Base-by-base conservation (phyloP, 2,888 invertebrate species). In the Lycaena phlaeas region DNA sequence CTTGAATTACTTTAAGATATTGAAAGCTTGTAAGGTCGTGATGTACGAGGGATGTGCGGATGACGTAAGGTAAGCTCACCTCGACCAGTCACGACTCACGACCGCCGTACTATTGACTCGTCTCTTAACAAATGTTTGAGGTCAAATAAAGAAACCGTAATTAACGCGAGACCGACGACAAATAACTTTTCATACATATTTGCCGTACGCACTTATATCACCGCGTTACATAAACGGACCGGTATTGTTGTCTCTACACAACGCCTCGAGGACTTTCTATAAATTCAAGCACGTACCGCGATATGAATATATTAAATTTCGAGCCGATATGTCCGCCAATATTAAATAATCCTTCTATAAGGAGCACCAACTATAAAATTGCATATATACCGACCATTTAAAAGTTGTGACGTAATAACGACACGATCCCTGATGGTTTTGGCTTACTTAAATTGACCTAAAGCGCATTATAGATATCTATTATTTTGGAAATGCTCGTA, bases 111-210 rank as follows among this genome's bases (percentile, higher is more conserved):
- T 34, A 34, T 34, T 34, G 34, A 34, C 34, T 34, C 18, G 34
- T 11, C 34, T 11, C 12, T 18, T 18, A 18, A 34, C 11, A 34
- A 22, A 34, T 34, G 34, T 34, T 34, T 34, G 34, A 34, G 34
- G 34, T 34, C 34, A 34, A 34, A 34, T 22, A 34, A 34, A 34
- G 34, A 34, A 34, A 34, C 18, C 34, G 34, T 34, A 34, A 34
- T 34, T 34, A 34, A 34, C 34, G 34, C 34, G 18, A 12, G 17
- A 12, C 34, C 34, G 12, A 22, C 34, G 34, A 34, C 22, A 34
- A 34, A 34, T 34, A 34, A 34, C 34, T 34, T 34, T 34, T 34
- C 34, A 34, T 34, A 34, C 34, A 34, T 34, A 34, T 34, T 34
- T 34, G 15, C 29, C 29, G 31, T 34, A 34, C 34, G 34, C 34